Percentiles rank a stretch among this genome's conserved stretches.
Evolutionary conservation across 2,797 vertebrate genomes (phyloP).

Genomic region (Hoplostethus mediterraneus): DNA sequence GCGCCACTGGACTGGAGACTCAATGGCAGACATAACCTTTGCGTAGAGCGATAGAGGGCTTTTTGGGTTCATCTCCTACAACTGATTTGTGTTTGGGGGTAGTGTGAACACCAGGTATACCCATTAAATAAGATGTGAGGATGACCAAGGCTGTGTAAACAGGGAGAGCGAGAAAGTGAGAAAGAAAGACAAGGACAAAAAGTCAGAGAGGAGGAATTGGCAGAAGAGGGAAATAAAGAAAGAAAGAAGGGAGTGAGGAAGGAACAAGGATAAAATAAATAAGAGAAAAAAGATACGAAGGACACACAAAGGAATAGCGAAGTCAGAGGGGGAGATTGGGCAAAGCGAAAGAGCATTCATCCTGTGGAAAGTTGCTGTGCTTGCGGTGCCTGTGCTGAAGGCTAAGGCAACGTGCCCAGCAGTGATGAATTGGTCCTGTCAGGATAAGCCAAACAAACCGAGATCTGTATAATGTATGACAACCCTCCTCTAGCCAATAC

Average conservation of each 20-base stretch:
- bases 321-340: slow-evolving; percentile 32
- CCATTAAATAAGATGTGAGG: neutral
- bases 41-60: neutral
- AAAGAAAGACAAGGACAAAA: neutral
- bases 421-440: slow-evolving; percentile 76
- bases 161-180: slow-evolving; percentile 7
- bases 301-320: slow-evolving; percentile 43
- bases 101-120: neutral
- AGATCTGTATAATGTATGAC: slow-evolving; percentile 69
- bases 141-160: slow-evolving; percentile 11
- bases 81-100: neutral
- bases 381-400: slow-evolving; percentile 58
- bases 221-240: neutral
- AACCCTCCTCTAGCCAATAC: slow-evolving; percentile 56
- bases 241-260: slow-evolving; percentile 9
- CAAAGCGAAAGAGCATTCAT: slow-evolving; percentile 36
- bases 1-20: too few relatives aligned
- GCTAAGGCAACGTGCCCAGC: slow-evolving; percentile 64
- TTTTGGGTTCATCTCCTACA: neutral
- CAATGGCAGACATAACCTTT: neutral
- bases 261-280: slow-evolving; percentile 2
- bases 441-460: slow-evolving; percentile 75
- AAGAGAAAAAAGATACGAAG: slow-evolving; percentile 45
- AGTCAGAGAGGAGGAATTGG: neutral
- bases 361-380: slow-evolving; percentile 53